Base-by-base conservation (phyloP, 2,888 invertebrate species). In the Trichopoda pennipes region DNA sequence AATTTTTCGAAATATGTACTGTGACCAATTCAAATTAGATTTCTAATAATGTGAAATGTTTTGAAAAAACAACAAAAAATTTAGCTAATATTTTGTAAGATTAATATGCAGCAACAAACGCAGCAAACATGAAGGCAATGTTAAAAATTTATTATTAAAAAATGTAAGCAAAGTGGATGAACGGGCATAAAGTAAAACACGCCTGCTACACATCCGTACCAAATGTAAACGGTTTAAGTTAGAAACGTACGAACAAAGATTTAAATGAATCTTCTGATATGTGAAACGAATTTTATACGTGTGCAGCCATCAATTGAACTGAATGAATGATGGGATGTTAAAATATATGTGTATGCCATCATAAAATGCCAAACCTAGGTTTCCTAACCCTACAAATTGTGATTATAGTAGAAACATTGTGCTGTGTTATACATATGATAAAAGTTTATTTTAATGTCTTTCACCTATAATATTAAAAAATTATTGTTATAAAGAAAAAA, bases 21-120 rank as follows among this genome's bases (percentile, higher is more conserved):
- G 84, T 84, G 82, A 84, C 83, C 76, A 83, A 84, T 84, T 74
- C 35, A 74, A 72, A 83, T 83, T 81, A 70, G 70, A 78, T 53
- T 58, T 64, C 21, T 68, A 56, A 75, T 80, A 68, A 69, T 60
- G 44, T 28, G 51, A 55, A 68, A 68, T 74, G 56, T 78, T 51
- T 53, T 6, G 10, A 53, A 56, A 21, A 19, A 21, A 53, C 38
- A 76, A 42, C 16, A 44, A 44, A 66, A 80, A 69, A 55, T 69
- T 21, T 63, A 76, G 72, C 61, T 42, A 73, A 77, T 73, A 81
- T 56, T 70, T 66, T 58, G 16, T 55, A 74, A 70, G 74, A 74
- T 74, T 70, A 75, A 63, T 61, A 56, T 53, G 10, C 49, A 60
- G 1, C 12, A 66, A 23, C 19, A 53, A 69, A 10, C 9, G 28